These are phyloP conservation scores for Seriola rivoliana DNA, from an alignment of 2,113 vertebrate genomes.

Conservation along the genomic window DNA sequence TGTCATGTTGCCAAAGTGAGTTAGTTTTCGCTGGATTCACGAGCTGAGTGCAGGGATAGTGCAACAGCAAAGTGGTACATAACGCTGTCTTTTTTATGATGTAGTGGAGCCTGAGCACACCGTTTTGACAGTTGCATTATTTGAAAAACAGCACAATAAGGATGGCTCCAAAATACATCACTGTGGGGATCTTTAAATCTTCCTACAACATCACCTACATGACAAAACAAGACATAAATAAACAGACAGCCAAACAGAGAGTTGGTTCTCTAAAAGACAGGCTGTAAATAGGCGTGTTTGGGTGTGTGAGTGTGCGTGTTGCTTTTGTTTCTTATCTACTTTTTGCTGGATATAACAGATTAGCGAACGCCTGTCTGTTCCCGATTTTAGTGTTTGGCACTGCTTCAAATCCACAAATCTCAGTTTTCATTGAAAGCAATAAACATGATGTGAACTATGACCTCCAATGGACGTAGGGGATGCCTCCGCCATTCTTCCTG, in stretches of 20 bases:
- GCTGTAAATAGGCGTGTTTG: conserved; percentile 61
- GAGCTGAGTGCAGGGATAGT: conserved; percentile 27
- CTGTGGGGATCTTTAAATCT: conserved; percentile 69
- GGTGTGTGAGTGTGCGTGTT: conserved; percentile 13
- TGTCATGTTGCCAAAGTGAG: conserved; percentile 36
- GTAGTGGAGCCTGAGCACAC: conserved; percentile 33
- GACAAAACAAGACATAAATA: conserved; percentile 79
- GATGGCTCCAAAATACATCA: conserved; percentile 64
- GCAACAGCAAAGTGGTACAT: conserved; percentile 38
- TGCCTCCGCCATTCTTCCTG: conserved; percentile 1
- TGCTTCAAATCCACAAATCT: conserved; percentile 48
- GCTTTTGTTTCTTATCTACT: conserved; percentile 48
- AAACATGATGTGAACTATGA: conserved; percentile 53
- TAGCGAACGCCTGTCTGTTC: conserved; percentile 7
- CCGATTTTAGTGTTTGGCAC: conserved; percentile 40
- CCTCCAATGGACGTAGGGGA: conserved; percentile 38
- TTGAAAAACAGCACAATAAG: conserved; percentile 70
- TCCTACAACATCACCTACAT: conserved; percentile 54
- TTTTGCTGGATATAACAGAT: conserved; percentile 46
- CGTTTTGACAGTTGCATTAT: conserved; percentile 63
- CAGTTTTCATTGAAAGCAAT: conserved; percentile 37
- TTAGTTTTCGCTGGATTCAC: conserved; percentile 31
- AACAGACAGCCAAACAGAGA: conserved; percentile 75
- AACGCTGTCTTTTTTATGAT: conserved; percentile 52
- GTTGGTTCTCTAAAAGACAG: conserved; percentile 81